These are phyloP conservation scores for Nebria ingens DNA, from an alignment of 1,140 invertebrate species.

Conservation along the genomic window DNA sequence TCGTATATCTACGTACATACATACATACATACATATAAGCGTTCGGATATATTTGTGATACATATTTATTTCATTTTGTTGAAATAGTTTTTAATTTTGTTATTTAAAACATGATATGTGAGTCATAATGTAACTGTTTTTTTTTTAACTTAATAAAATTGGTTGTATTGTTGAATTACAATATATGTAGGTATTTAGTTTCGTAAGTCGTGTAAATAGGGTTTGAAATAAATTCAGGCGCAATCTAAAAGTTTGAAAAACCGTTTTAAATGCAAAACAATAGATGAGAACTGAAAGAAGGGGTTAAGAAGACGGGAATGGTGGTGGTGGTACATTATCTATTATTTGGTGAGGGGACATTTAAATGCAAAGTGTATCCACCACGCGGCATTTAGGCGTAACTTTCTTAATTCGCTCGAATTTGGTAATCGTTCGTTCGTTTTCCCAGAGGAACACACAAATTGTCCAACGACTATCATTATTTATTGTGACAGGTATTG, in stretches of 20 bases:
- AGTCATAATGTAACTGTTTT: too few relatives aligned
- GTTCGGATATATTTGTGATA: too few relatives aligned
- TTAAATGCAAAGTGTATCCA: conserved; percentile 19
- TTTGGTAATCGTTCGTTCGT: conserved; percentile 2
- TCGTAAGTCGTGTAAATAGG: too few relatives aligned
- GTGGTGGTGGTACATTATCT: conserved; percentile 12
- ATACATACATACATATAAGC: too few relatives aligned
- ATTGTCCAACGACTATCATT: not conserved
- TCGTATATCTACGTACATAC: too few relatives aligned
- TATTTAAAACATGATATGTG: too few relatives aligned
- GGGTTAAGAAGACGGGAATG: not conserved
- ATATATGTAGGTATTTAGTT: too few relatives aligned
- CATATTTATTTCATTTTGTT: too few relatives aligned
- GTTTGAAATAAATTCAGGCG: not conserved
- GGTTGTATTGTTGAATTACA: too few relatives aligned
- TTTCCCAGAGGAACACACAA: not conserved
- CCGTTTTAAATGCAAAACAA: not conserved
- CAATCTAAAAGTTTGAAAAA: not conserved
- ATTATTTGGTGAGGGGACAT: conserved; percentile 15
- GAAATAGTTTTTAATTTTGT: too few relatives aligned
- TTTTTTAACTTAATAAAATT: too few relatives aligned
- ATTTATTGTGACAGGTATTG: not conserved
- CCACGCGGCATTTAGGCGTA: conserved; percentile 16
- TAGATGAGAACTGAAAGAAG: not conserved
- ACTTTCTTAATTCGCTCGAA: conserved; percentile 18